Percentiles rank a stretch among this genome's conserved stretches.
These are phyloP conservation scores for Tokudaia muenninki DNA, from an alignment of 2,797 vertebrate species.

Conservation along the genomic window DNA sequence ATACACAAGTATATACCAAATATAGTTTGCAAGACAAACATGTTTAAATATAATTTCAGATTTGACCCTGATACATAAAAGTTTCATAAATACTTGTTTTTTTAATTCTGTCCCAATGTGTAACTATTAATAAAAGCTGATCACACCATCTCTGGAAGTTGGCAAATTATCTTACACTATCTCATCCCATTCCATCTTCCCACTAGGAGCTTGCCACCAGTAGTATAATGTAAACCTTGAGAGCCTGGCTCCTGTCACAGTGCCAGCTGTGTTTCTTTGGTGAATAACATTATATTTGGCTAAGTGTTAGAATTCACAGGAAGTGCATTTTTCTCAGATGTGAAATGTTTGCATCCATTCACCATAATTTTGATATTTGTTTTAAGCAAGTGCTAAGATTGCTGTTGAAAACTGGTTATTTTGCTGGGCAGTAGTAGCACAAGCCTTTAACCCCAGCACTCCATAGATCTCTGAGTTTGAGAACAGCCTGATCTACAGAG, in stretches of 20 bases:
- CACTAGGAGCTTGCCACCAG: background rate
- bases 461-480: background rate
- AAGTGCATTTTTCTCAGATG: background rate
- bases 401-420: background rate
- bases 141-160: background rate
- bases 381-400: conserved; percentile 34
- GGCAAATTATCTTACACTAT: background rate
- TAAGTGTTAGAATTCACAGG: conserved; percentile 18
- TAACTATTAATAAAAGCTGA: background rate
- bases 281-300: background rate
- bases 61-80: background rate
- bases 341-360: background rate
- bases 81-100: background rate
- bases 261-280: background rate
- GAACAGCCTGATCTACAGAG: background rate
- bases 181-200: background rate
- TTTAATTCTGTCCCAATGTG: background rate
- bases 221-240: background rate
- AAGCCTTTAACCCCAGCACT: background rate
- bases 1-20: background rate
- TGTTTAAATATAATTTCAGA: background rate
- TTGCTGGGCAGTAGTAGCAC: background rate
- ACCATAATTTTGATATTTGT: background rate
- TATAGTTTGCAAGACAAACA: background rate
- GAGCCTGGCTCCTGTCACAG: background rate